Percentiles rank a stretch among this genome's conserved stretches.
phyloP scores from a whole-genome alignment of 1,140 invertebrate genomes.

The Pachyrhynchus sulphureomaculatus region DNA sequence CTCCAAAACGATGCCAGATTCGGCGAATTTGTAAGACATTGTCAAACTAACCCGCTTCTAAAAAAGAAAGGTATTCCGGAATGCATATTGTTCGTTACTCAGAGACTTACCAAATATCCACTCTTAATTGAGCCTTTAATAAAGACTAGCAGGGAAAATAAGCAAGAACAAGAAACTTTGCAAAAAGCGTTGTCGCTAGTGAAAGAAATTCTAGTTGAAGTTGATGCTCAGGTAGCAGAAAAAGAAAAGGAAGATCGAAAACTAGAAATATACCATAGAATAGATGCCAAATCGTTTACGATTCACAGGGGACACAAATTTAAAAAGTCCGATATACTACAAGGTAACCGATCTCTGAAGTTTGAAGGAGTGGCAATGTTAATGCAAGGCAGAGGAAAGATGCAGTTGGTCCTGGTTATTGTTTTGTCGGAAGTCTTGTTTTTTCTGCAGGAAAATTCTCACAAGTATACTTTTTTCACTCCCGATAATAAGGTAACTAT shows the following conservation, averaged over 20 bases:
- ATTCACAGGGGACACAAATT: slow-evolving; percentile 83
- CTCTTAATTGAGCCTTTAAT: slow-evolving; percentile 88
- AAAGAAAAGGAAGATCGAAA: slow-evolving; percentile 87
- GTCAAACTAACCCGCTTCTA: slow-evolving; percentile 80
- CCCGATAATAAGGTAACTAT: slow-evolving; percentile 82
- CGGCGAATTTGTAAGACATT: slow-evolving; percentile 83
- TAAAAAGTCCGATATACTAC: slow-evolving; percentile 91
- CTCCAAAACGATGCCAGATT: slow-evolving; percentile 75
- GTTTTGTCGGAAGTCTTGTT: slow-evolving; percentile 89
- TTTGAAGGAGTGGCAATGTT: slow-evolving; percentile 83
- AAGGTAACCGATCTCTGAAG: slow-evolving; percentile 77
- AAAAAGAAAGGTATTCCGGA: slow-evolving; percentile 95
- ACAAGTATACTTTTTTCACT: slow-evolving; percentile 81
- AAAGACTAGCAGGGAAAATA: slow-evolving; percentile 82
- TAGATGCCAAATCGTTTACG: slow-evolving; percentile 90
- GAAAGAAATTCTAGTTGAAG: slow-evolving; percentile 85
- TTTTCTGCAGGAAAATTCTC: slow-evolving; percentile 84
- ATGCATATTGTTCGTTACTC: slow-evolving; percentile 91
- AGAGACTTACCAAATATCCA: slow-evolving; percentile 93
- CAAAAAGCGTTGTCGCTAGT: slow-evolving; percentile 73
- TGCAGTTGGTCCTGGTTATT: slow-evolving; percentile 81
- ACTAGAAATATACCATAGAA: slow-evolving; percentile 88
- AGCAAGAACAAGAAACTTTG: slow-evolving; percentile 71
- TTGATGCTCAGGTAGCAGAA: slow-evolving; percentile 88
- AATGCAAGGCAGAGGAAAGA: slow-evolving; percentile 82